These are phyloP conservation scores for Ceuthmochares aereus DNA, from an alignment of 2,113 vertebrate genomes.

Conservation along the genomic window DNA sequence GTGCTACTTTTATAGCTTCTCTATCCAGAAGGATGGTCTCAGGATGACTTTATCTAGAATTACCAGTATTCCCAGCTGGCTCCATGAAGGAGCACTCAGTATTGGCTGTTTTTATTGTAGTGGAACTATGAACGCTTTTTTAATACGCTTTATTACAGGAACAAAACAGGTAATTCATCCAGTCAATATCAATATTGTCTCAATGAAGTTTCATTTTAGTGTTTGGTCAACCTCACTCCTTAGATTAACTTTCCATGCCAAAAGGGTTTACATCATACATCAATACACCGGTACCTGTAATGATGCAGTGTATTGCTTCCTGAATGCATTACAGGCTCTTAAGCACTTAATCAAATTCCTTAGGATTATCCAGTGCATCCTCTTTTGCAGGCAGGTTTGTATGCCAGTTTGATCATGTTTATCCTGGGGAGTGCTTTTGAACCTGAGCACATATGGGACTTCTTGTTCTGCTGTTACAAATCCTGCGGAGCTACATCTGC, in stretches of 20 bases:
- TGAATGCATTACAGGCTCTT: constrained; percentile 14
- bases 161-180: background rate
- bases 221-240: background rate
- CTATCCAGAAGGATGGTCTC: background rate
- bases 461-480: background rate
- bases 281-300: background rate
- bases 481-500: background rate
- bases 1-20: background rate
- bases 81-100: background rate
- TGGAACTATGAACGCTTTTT: background rate
- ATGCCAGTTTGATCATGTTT: background rate
- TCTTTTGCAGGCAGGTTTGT: background rate
- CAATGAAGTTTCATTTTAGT: background rate
- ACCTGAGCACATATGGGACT: background rate
- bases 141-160: background rate
- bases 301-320: constrained; percentile 11
- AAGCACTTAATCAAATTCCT: constrained; percentile 55
- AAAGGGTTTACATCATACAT: background rate
- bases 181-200: background rate
- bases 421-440: background rate
- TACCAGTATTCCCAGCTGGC: background rate
- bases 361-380: constrained; percentile 3
- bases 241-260: background rate
- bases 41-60: background rate
- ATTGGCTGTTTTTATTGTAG: background rate